Percentiles rank a stretch among this genome's conserved stretches.
Evolutionary conservation across 2,113 vertebrate genomes (phyloP).

Genomic region (Siniperca knerii): DNA sequence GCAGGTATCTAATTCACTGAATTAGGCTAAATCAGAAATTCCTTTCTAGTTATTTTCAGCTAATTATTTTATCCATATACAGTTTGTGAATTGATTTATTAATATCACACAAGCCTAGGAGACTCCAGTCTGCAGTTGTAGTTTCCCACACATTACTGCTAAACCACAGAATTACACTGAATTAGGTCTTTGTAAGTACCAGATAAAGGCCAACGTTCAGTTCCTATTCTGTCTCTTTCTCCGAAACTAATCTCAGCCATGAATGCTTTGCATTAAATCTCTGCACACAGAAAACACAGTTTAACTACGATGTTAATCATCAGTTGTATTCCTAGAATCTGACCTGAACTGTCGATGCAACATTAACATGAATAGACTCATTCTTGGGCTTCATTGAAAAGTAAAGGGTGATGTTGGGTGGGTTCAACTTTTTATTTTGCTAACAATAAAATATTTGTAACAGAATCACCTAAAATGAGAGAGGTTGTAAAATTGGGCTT

Average conservation of each 20-base stretch:
- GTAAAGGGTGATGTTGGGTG: background rate
- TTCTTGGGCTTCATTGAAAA: conserved; percentile 16
- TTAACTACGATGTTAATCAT: background rate
- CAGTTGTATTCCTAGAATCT: background rate
- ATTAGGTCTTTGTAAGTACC: background rate
- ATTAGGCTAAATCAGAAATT: background rate
- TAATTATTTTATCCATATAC: background rate
- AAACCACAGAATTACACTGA: background rate
- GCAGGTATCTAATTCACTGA: background rate
- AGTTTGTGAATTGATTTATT: background rate
- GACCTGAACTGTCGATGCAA: background rate
- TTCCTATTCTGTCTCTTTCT: conserved; percentile 6
- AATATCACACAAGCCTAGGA: background rate
- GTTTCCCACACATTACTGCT: background rate
- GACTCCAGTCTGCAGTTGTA: background rate
- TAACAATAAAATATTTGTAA: conserved; percentile 11
- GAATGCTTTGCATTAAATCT: background rate
- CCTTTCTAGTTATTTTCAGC: background rate
- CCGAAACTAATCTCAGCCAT: conserved; percentile 1
- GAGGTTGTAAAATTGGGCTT: background rate
- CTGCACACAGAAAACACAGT: background rate
- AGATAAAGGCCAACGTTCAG: conserved; percentile 24
- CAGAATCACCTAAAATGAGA: background rate
- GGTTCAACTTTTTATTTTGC: background rate
- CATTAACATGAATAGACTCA: conserved; percentile 11